Base-by-base conservation (phyloP, 2,888 invertebrate genomes). In the Trilocha varians region DNA sequence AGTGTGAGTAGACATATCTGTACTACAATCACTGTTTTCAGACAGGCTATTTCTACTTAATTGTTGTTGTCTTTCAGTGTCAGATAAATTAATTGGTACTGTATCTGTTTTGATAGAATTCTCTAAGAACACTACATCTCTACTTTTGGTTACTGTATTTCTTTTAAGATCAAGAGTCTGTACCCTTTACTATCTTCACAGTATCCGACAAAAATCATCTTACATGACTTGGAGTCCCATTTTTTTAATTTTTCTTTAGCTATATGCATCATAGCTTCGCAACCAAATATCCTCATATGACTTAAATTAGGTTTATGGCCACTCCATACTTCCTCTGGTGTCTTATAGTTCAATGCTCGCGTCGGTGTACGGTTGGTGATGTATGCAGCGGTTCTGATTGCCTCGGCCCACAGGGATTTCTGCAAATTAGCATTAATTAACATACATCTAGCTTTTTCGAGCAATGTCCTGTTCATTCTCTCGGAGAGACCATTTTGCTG, bases 401-500 rank as follows among this genome's bases (percentile, higher is more conserved):
- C 43, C 34, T 38, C 43, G 11, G 25, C 43, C 43, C 40, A 43
- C 37, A 15, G 37, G 16, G 25, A 13, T 15, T 40, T 45, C 25
- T 39, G 34, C 15, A 47, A 36, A 6, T 41, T 13, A 16, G 47
- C 47, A 40, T 46, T 18, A 18, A 46, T 41, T 15, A 47, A 15
- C 51, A 51, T 49, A 17, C 49, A 46, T 38, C 40, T 45, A 9
- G 51, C 49, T 13, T 39, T 25, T 42, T 49, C 52, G 5, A 52
- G 42, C n/a, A 50, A 14, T 4, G 50, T 50, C 5, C 49, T 39
- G 37, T 49, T 52, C 45, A 49, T 45, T 5, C 62, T 32, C 39
- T 69, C 68, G 3, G 60, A 48, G 3, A 55, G 9, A 1, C 62
- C 65, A 49, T 67, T 70, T 17, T 44, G 32, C 15, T 41, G 13